Percentiles rank a stretch among this genome's conserved stretches.
These are phyloP conservation scores for Drosophila falleni DNA, from an alignment of 2,888 invertebrate genomes.

Conservation along the genomic window DNA sequence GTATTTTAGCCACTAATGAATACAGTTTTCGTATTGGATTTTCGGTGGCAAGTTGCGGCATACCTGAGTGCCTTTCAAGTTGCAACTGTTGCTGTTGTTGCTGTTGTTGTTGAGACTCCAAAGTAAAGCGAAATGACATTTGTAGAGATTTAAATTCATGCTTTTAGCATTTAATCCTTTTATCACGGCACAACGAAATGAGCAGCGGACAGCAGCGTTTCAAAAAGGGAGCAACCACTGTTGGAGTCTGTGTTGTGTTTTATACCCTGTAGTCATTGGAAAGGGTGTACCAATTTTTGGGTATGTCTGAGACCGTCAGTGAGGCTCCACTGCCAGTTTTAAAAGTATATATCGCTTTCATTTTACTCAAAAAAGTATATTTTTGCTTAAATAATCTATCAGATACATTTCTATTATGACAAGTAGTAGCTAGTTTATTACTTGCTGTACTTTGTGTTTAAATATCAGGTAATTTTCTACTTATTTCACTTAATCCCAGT, in stretches of 20 bases:
- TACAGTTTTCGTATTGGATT: constrained; percentile 28
- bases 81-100: constrained; percentile 24
- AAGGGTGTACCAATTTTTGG: no score
- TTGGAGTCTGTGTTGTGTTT: background rate
- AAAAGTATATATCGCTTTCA: no score
- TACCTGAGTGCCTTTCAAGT: constrained; percentile 8
- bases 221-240: background rate
- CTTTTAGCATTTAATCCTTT: constrained; percentile 76
- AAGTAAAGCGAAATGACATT: constrained; percentile 62
- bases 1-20: constrained; percentile 36
- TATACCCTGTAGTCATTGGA: background rate
- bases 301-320: no score
- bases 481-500: no score
- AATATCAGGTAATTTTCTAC: no score
- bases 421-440: no score
- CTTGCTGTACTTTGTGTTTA: no score
- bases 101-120: constrained; percentile 39
- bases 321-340: no score
- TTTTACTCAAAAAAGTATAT: no score
- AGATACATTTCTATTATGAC: no score
- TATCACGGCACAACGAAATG: constrained; percentile 55
- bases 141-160: constrained; percentile 71
- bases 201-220: background rate
- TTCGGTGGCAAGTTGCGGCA: constrained; percentile 6
- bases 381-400: no score